Evolutionary conservation across 2,888 invertebrate genomes (phyloP).

Genomic region (Nematopogon swammerdamellus): DNA sequence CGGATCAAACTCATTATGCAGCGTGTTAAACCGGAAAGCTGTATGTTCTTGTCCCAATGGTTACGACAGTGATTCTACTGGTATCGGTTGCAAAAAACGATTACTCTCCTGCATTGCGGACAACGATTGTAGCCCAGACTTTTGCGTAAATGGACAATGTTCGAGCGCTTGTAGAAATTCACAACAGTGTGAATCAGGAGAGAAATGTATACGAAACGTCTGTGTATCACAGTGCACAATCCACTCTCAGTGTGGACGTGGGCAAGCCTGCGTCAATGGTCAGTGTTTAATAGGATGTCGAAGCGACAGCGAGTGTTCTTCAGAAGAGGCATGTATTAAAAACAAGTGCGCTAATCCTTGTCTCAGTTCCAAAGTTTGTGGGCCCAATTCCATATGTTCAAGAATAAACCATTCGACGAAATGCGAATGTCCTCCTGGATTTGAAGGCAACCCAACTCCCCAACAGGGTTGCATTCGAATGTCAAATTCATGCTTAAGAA

Average conservation of each 20-base stretch:
- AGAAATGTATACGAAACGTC: constrained; percentile 73
- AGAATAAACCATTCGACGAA: constrained; percentile 70
- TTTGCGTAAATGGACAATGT: constrained; percentile 82
- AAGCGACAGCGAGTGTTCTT: constrained; percentile 75
- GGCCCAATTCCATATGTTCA: constrained; percentile 79
- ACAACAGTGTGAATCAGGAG: constrained; percentile 75
- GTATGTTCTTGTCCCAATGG: constrained; percentile 76
- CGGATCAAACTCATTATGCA: constrained; percentile 78
- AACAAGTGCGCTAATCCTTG: constrained; percentile 86
- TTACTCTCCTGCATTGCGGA: constrained; percentile 66
- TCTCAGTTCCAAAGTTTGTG: constrained; percentile 69
- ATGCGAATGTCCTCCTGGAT: constrained; percentile 81
- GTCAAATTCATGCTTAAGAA: constrained; percentile 64
- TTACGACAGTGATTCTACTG: constrained; percentile 63
- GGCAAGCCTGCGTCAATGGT: constrained; percentile 78
- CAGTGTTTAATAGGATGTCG: constrained; percentile 82
- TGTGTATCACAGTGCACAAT: constrained; percentile 78
- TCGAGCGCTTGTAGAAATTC: constrained; percentile 74
- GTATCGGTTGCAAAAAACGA: constrained; percentile 67
- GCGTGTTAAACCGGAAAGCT: constrained; percentile 70
- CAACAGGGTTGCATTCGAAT: constrained; percentile 87
- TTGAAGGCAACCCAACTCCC: constrained; percentile 82
- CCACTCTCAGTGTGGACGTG: constrained; percentile 75
- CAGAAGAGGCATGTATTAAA: constrained; percentile 76
- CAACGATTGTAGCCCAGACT: constrained; percentile 72